These are phyloP conservation scores for Stegana nigrithorax DNA, from an alignment of 2,888 invertebrate genomes.

Conservation along the genomic window DNA sequence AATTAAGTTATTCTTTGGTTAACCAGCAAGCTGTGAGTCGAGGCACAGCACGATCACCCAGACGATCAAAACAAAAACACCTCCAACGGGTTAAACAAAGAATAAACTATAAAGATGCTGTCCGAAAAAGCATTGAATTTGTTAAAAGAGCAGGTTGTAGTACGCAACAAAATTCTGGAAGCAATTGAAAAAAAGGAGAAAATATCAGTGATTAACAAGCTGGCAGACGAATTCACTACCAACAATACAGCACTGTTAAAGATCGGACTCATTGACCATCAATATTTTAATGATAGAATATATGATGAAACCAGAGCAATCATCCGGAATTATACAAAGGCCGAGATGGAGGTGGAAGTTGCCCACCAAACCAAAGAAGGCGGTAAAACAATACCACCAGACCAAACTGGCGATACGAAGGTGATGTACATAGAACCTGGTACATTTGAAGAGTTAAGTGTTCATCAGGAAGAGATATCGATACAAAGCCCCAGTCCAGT, in stretches of 20 bases:
- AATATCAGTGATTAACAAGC: not conserved
- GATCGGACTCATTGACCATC: not conserved
- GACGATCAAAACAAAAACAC: not conserved
- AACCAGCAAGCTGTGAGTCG: not conserved
- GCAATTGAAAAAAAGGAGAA: not conserved
- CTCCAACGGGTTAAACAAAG: not conserved
- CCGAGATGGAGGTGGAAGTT: not conserved
- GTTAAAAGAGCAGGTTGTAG: not conserved
- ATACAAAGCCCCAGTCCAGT: not conserved
- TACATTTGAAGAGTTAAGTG: not conserved
- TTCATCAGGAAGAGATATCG: not conserved
- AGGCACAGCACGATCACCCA: not conserved
- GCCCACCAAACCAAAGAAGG: not conserved
- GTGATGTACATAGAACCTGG: not conserved
- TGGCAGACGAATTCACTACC: not conserved
- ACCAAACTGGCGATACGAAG: not conserved
- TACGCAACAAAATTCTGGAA: not conserved
- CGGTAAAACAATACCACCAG: too few species aligned
- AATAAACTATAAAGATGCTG: not conserved
- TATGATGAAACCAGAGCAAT: not conserved
- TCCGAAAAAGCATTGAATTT: not conserved
- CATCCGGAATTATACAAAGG: not conserved
- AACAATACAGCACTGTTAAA: not conserved
- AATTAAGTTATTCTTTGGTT: not conserved
- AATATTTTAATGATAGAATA: not conserved